Percentiles rank a stretch among this genome's conserved stretches.
phyloP scores from a whole-genome alignment of 2,113 vertebrate species.

The Columbina picui region DNA sequence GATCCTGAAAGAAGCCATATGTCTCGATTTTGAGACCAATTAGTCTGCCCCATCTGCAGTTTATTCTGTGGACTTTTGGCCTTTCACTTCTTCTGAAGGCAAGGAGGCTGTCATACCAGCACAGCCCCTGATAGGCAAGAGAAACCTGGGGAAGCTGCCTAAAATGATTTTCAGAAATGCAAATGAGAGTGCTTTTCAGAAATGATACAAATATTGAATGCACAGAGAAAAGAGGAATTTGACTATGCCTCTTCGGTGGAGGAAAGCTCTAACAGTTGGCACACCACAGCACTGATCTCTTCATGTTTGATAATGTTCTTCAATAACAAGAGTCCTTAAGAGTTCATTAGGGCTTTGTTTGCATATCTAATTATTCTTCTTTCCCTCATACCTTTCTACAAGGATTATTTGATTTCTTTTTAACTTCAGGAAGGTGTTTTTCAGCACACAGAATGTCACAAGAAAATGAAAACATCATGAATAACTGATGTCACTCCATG shows the following conservation, averaged over 20 bases:
- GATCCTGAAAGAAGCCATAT: slow-evolving; percentile 60
- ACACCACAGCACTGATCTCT: background rate
- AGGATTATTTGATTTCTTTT: background rate
- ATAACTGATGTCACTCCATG: background rate
- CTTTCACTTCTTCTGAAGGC: slow-evolving; percentile 12
- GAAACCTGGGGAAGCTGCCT: background rate
- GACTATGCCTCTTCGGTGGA: background rate
- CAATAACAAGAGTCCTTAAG: background rate
- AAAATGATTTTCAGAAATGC: background rate
- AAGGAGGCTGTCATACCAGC: background rate
- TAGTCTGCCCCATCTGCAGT: slow-evolving; percentile 34
- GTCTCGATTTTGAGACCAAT: slow-evolving; percentile 42
- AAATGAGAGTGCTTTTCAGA: slow-evolving; percentile 46
- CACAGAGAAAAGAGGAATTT: slow-evolving; percentile 2
- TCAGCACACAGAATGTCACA: background rate
- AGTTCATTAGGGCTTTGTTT: background rate
- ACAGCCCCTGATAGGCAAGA: background rate
- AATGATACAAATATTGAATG: background rate
- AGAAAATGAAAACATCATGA: background rate
- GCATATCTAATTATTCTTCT: background rate
- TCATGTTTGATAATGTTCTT: background rate
- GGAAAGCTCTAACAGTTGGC: background rate
- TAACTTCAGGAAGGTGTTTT: background rate
- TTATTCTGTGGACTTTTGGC: background rate
- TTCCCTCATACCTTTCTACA: background rate